These are phyloP conservation scores for Aulostomus chinensis DNA, from an alignment of 2,797 vertebrate species.

Conservation along the genomic window DNA sequence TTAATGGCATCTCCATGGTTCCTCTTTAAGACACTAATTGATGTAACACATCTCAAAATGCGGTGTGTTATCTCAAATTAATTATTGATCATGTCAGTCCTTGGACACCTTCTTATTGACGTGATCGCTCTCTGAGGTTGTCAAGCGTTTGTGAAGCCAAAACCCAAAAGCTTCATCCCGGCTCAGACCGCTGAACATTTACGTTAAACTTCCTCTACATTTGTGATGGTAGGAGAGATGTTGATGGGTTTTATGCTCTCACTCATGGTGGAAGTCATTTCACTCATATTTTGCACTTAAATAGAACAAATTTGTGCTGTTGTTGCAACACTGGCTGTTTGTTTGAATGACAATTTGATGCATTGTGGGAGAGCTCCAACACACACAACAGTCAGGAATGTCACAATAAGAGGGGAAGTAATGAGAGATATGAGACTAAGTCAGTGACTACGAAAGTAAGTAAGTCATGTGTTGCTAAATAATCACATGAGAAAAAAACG, in stretches of 20 bases:
- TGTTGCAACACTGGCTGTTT: conserved; percentile 7
- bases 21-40: conserved; percentile 64
- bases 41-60: conserved; percentile 63
- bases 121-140: conserved; percentile 18
- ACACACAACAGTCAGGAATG: too few species aligned
- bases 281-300: conserved; percentile 31
- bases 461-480: too few species aligned
- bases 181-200: too few species aligned
- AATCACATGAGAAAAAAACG: too few species aligned
- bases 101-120: conserved; percentile 55
- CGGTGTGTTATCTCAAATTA: conserved; percentile 69
- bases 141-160: conserved; percentile 17
- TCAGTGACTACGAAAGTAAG: too few species aligned
- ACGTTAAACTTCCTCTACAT: too few species aligned
- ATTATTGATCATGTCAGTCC: conserved; percentile 67
- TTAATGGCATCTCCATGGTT: conserved; percentile 61
- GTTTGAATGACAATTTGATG: too few species aligned
- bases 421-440: too few species aligned
- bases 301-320: conserved; percentile 40
- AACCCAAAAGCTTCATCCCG: conserved; percentile 4
- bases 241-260: too few species aligned
- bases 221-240: too few species aligned
- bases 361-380: too few species aligned
- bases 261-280: conserved; percentile 4
- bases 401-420: too few species aligned